Percentiles rank a stretch among this genome's conserved stretches.
Conservation (phyloP, 2,113 vertebrate species). For the Albula glossodonta region DNA sequence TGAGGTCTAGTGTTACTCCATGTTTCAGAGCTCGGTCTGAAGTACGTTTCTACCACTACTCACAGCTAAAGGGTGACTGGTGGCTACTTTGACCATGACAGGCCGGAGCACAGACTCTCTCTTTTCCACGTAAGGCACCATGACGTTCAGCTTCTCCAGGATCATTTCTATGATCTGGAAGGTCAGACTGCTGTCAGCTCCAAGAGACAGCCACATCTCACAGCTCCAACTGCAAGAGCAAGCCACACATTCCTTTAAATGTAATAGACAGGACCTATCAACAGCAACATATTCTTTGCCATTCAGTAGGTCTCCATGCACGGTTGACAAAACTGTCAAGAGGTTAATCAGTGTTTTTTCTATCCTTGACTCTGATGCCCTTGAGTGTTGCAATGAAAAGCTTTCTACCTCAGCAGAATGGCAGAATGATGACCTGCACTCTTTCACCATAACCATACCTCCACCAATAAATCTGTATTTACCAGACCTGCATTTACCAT, state of each 20-base stretch:
- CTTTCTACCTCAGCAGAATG: not conserved
- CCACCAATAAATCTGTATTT: not conserved
- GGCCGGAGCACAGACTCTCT: constrained; percentile 77
- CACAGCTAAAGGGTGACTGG: constrained; percentile 78
- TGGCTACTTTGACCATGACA: constrained; percentile 71
- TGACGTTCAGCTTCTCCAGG: constrained; percentile 77
- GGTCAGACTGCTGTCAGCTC: constrained; percentile 75
- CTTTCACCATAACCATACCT: not conserved
- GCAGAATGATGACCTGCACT: not conserved
- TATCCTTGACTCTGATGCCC: not conserved
- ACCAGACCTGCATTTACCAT: no score
- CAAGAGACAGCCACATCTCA: constrained; percentile 84
- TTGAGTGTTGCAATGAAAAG: not conserved
- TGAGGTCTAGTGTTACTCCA: not conserved
- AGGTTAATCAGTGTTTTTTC: no score
- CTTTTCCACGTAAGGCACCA: constrained; percentile 82
- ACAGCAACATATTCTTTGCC: not conserved
- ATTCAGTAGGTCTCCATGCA: not conserved
- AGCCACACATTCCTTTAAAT: not conserved
- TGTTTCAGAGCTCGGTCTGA: not conserved
- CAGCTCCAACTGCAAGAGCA: constrained; percentile 72
- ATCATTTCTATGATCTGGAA: constrained; percentile 80
- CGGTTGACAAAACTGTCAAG: no score
- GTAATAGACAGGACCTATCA: not conserved
- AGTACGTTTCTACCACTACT: constrained; percentile 34